Evolutionary conservation across 2,797 vertebrate species (phyloP).

Genomic region (Cossypha dichroa): DNA sequence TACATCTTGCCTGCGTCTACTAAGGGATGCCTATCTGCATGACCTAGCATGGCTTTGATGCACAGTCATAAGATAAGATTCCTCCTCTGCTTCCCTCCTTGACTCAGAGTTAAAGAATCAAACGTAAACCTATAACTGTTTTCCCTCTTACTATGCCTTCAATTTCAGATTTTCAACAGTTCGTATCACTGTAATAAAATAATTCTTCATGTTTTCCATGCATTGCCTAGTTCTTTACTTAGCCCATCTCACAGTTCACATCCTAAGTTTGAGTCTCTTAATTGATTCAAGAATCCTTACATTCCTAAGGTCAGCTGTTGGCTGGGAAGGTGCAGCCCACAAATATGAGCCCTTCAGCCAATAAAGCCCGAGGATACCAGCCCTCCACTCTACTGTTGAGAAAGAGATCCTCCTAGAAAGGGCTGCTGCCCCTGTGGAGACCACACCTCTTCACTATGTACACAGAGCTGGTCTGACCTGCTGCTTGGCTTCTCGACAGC

Average conservation of each 20-base stretch:
- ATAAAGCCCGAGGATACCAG: background rate
- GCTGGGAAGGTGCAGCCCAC: background rate
- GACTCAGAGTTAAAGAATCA: background rate
- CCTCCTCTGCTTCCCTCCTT: background rate
- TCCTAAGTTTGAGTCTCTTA: background rate
- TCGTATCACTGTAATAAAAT: background rate
- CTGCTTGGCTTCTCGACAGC: slow-evolving; percentile 71
- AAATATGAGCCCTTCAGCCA: background rate
- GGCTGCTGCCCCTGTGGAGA: background rate
- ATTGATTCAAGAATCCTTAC: background rate
- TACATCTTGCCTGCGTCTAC: fast-evolving
- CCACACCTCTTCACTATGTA: background rate
- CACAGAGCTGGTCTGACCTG: slow-evolving; percentile 62
- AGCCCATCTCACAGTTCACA: background rate
- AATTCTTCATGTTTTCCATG: background rate
- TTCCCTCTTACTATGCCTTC: background rate
- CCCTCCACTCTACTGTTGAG: background rate
- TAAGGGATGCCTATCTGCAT: background rate
- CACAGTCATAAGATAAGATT: background rate
- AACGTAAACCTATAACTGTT: background rate
- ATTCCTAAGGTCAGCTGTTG: background rate
- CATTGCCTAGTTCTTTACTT: background rate
- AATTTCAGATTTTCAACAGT: background rate
- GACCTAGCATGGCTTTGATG: background rate
- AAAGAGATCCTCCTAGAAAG: background rate